Evolutionary conservation across 2,888 invertebrate genomes (phyloP).

Genomic region (Rhorus exstirpatorius): DNA sequence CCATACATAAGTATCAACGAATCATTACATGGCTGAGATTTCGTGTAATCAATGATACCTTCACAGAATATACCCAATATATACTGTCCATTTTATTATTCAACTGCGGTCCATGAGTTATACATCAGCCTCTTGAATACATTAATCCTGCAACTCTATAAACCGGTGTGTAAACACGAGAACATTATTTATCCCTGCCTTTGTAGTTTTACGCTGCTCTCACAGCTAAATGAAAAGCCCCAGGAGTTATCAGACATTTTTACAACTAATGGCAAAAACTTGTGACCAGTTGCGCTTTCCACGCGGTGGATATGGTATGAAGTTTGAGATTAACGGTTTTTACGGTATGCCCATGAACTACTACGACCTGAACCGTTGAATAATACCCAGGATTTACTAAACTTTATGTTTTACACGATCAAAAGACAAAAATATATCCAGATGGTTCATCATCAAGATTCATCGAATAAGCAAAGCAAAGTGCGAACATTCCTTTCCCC

Average conservation of each 20-base stretch:
- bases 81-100: background rate
- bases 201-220: background rate
- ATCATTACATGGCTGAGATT: no score
- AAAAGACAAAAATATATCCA: background rate
- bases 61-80: background rate
- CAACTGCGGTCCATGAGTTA: background rate
- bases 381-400: conserved; percentile 5
- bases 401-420: background rate
- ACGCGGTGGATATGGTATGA: conserved; percentile 2
- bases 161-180: background rate
- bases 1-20: no score
- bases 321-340: conserved; percentile 12
- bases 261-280: conserved; percentile 1
- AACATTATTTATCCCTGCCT: background rate
- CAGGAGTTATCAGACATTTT: background rate
- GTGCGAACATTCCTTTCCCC: background rate
- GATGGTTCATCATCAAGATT: background rate
- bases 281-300: background rate
- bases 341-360: no score
- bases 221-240: background rate
- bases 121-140: no score
- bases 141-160: conserved; percentile 3
- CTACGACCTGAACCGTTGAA: conserved; percentile 14
- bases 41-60: background rate
- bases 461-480: background rate